Base-by-base conservation (phyloP, 2,113 vertebrate species). In the Pituophis catenifer region DNA sequence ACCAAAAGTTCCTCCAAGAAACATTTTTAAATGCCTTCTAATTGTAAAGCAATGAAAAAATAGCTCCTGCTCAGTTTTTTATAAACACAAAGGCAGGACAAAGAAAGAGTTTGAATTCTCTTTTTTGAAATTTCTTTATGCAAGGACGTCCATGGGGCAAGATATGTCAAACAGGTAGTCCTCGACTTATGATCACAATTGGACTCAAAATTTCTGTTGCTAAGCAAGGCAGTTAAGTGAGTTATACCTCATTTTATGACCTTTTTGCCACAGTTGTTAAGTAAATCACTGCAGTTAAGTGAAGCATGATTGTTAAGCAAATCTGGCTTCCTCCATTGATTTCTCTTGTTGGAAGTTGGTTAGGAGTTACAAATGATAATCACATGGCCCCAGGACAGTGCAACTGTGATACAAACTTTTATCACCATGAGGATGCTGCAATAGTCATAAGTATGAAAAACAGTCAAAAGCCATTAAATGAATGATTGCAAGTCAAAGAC, bases 11-110 rank as follows among this genome's bases (percentile, higher is more conserved):
- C 17, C 75, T 81, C 75, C 75, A 81, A 38, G 17, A 38, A 81
- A 7, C 33, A 38, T 81, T 38, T n/a, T 38, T 81, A 38, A 81
- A 81, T 81, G 75, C 17, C 17, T 38, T 81, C 15, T 21, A 81
- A 81, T 81, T 21, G 75, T 81, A 81, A 81, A 81, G 75, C 8
- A 81, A 81, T 81, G 33, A 38, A 81, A 81, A 81, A 81, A 88
- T 92, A 75, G 58, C 86, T 94, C 93, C 95, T 93, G 75, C 86
- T 93, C 70, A 94, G 62, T 44, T 44, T 95, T 86, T 93, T 93
- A 0, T 53, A 53, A 62, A 53, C 92, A 94, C 57, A 38, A 86
- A 91, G 33, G 59, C 88, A 70, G 87, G 81, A 44, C 58, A 95
- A 57, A 0, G 13, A 57, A 50, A 8, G 44, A 33, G 38, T 2